A percentile compares a stretch with the other conserved stretches of the same genome.
Evolutionary conservation across 2,113 vertebrate species (phyloP).

Genomic region (Brienomyrus brachyistius): DNA sequence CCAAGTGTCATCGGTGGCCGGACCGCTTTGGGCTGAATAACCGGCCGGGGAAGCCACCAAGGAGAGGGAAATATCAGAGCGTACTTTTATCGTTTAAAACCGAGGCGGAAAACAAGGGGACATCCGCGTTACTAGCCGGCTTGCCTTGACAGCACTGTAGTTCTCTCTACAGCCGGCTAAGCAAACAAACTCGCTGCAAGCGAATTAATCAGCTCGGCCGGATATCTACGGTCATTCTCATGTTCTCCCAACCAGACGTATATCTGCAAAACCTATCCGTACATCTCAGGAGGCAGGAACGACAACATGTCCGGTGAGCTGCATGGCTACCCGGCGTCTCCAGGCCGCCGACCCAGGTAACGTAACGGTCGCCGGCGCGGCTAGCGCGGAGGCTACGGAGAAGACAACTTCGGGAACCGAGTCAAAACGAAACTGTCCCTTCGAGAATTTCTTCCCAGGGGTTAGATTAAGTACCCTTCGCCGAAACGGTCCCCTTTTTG

Average conservation of each 20-base stretch:
- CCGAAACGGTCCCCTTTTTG: constrained; percentile 34
- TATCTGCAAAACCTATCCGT: not conserved
- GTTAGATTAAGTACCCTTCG: constrained; percentile 27
- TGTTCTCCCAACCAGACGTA: not conserved
- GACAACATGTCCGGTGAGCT: not conserved
- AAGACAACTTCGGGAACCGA: constrained; percentile 19
- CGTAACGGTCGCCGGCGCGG: constrained; percentile 26
- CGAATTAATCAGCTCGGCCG: not conserved
- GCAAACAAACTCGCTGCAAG: not conserved
- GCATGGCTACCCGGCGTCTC: not conserved
- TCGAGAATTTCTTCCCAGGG: constrained; percentile 16
- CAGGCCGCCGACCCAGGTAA: constrained; percentile 22
- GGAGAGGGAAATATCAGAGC: not conserved
- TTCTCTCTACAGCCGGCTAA: not conserved
- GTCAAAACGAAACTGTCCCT: not conserved
- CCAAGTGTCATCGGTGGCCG: not conserved
- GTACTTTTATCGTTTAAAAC: not conserved
- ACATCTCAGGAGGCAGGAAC: not conserved
- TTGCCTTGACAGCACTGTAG: not conserved
- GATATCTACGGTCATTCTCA: not conserved
- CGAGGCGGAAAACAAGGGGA: not conserved
- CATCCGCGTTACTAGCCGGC: not conserved
- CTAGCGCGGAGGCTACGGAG: constrained; percentile 14
- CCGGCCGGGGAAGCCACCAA: not conserved
- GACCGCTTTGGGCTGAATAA: not conserved